Percentiles rank a stretch among this genome's conserved stretches.
Evolutionary conservation across 2,888 invertebrate genomes (phyloP).

Genomic region (Hetaerina titia): DNA sequence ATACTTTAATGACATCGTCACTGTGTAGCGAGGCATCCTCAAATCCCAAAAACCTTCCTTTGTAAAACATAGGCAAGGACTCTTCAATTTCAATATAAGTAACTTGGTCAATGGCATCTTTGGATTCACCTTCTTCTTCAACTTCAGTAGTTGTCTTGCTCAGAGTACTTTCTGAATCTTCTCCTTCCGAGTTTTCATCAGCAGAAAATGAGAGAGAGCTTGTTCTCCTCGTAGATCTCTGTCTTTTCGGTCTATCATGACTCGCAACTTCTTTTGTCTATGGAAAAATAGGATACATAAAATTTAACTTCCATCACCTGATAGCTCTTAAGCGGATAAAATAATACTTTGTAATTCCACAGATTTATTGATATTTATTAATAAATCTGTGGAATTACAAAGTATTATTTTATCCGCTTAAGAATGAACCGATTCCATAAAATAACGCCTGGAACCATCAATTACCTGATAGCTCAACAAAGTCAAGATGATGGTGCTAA

Average conservation of each 20-base stretch:
- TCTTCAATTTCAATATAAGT: not conserved
- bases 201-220: not conserved
- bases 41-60: conserved; percentile 53
- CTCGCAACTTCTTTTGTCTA: not conserved
- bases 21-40: not conserved
- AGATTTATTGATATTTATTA: too few relatives aligned
- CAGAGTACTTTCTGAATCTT: not conserved
- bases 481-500: not conserved
- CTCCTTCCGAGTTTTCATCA: not conserved
- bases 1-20: conserved; percentile 3
- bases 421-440: too few relatives aligned
- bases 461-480: not conserved
- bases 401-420: too few relatives aligned
- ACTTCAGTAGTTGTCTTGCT: not conserved
- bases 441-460: too few relatives aligned
- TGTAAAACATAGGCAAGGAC: conserved; percentile 9
- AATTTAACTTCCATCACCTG: not conserved
- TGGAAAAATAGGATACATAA: not conserved
- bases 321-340: too few relatives aligned
- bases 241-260: not conserved
- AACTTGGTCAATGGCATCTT: not conserved
- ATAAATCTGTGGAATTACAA: too few relatives aligned
- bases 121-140: not conserved
- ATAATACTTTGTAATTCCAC: too few relatives aligned
- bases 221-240: not conserved